Evolutionary conservation across 2,888 invertebrate genomes (phyloP).

Genomic region (Eulithis testata): DNA sequence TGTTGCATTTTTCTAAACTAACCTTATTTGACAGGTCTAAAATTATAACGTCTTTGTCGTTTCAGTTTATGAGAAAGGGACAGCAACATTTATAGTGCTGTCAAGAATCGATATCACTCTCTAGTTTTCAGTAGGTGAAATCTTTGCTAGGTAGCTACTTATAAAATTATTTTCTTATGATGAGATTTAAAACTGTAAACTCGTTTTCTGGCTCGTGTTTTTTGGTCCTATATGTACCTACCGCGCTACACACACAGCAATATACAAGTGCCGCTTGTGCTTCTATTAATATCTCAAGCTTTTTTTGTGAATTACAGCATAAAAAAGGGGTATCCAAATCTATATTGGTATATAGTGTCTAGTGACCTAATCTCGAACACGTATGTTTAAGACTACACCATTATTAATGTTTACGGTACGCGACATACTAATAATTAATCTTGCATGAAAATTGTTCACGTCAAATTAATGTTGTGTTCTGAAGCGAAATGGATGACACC

Average conservation of each 20-base stretch:
- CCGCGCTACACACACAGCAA: conserved; percentile 29
- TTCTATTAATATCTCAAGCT: conserved; percentile 64
- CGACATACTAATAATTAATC: conserved; percentile 26
- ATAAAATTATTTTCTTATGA: conserved; percentile 29
- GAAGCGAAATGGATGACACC: conserved; percentile 12
- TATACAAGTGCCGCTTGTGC: conserved; percentile 49
- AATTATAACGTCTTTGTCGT: too few species aligned
- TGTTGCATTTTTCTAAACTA: too few species aligned
- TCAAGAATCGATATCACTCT: too few species aligned
- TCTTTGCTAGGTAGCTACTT: conserved; percentile 3
- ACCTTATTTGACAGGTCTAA: too few species aligned
- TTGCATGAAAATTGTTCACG: conserved; percentile 27
- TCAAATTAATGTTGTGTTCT: conserved; percentile 25
- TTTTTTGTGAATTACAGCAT: conserved; percentile 57
- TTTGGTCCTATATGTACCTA: conserved; percentile 48
- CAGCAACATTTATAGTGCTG: too few species aligned
- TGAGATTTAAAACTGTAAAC: conserved; percentile 51
- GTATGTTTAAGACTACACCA: conserved; percentile 6
- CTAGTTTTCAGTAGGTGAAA: too few species aligned
- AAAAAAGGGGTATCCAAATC: conserved; percentile 36
- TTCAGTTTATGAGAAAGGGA: too few species aligned
- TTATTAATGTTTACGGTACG: conserved; percentile 21
- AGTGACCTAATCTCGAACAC: conserved; percentile 52
- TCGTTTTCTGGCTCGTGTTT: conserved; percentile 58
- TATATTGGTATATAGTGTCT: conserved; percentile 30